These are phyloP conservation scores for Myiozetetes cayanensis DNA, from an alignment of 2,113 vertebrate genomes.

Conservation along the genomic window DNA sequence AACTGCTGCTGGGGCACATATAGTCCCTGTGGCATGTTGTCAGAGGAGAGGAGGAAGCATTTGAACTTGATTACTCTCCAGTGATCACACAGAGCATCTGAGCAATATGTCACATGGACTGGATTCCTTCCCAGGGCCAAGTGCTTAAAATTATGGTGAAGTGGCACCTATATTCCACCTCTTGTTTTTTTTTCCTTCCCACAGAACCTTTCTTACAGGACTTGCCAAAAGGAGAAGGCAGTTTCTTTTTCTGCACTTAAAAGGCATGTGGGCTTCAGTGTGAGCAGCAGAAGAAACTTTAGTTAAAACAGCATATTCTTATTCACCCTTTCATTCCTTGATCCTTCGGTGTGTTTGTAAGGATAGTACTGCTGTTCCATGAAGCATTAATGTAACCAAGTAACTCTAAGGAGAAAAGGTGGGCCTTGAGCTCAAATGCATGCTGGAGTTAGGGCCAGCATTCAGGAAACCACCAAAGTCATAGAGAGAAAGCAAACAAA, in stretches of 20 bases:
- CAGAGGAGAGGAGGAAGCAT: not conserved
- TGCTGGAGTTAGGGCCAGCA: not conserved
- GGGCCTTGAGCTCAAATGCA: not conserved
- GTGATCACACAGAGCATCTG: not conserved
- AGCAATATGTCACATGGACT: not conserved
- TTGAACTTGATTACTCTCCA: not conserved
- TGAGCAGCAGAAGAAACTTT: not conserved
- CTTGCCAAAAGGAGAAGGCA: constrained; percentile 13
- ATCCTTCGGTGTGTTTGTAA: not conserved
- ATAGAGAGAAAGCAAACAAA: not conserved
- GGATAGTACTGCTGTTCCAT: not conserved
- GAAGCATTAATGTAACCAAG: not conserved
- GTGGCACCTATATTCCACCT: not conserved
- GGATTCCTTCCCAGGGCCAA: not conserved
- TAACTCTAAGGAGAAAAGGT: not conserved
- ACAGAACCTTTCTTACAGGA: not conserved
- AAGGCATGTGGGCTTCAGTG: not conserved
- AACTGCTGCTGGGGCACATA: not conserved
- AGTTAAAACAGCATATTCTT: not conserved
- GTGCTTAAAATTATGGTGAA: not conserved
- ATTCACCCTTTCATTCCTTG: not conserved
- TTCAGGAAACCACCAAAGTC: not conserved
- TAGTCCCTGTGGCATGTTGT: not conserved
- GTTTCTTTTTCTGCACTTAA: not conserved
- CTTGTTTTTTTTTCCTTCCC: not conserved